Evolutionary conservation across 2,797 vertebrate species (phyloP).

Genomic region (Cephalopachus bancanus): DNA sequence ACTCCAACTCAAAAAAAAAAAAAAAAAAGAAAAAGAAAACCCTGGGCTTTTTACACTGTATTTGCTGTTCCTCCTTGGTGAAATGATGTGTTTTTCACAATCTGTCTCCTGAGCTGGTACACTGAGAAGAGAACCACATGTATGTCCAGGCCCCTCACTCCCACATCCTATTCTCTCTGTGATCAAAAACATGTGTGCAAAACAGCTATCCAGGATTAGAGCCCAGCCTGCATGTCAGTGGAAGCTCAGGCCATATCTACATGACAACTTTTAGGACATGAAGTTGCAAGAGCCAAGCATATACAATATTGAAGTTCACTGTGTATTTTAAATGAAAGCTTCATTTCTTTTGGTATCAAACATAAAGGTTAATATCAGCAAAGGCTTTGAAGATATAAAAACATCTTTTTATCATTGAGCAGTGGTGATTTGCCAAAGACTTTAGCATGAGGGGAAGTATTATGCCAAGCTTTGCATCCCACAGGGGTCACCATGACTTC

Average conservation of each 20-base stretch:
- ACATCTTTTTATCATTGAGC: neutral
- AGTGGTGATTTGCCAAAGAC: slow-evolving; percentile 24
- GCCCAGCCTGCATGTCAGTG: neutral
- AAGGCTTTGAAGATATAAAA: slow-evolving; percentile 19
- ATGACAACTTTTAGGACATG: neutral
- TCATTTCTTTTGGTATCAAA: slow-evolving; percentile 23
- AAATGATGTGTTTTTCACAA: neutral
- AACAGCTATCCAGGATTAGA: neutral
- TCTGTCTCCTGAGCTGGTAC: neutral
- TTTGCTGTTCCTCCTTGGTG: neutral
- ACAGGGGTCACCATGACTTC: slow-evolving; percentile 32
- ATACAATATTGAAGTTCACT: neutral
- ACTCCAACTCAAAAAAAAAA: too few species aligned
- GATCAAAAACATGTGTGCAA: neutral
- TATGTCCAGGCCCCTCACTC: too few species aligned
- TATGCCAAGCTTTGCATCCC: neutral
- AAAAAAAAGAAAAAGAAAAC: neutral
- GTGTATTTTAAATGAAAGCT: slow-evolving; percentile 41
- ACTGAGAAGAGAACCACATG: neutral
- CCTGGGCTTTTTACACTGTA: neutral
- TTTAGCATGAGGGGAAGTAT: slow-evolving; percentile 5
- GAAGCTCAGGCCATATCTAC: neutral
- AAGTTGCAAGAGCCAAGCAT: neutral
- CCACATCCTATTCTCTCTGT: neutral
- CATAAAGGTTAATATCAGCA: neutral